Conservation (phyloP, 2,113 vertebrate genomes). For the Cyanistes caeruleus region DNA sequence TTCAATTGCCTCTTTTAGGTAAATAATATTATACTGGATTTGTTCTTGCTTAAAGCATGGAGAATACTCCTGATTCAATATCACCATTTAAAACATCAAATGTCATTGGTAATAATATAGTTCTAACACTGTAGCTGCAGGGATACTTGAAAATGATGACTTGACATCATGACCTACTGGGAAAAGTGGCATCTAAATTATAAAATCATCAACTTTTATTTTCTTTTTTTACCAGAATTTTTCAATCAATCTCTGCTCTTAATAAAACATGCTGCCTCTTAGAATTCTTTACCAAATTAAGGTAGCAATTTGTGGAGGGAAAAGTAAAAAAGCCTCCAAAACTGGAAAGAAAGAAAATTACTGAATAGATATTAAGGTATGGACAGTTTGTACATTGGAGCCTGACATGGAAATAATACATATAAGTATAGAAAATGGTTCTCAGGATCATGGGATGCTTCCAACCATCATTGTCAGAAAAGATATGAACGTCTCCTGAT, state of each 20-base stretch:
- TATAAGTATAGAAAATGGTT: background rate
- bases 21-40: background rate
- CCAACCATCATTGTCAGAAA: background rate
- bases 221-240: background rate
- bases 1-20: background rate
- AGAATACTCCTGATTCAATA: background rate
- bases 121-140: background rate
- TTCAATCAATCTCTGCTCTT: background rate
- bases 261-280: background rate
- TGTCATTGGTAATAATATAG: background rate
- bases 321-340: background rate
- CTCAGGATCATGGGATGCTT: background rate
- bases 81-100: background rate
- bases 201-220: background rate
- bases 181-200: background rate
- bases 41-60: background rate
- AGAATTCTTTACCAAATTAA: background rate
- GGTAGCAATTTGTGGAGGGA: background rate
- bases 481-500: background rate
- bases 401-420: fast-evolving
- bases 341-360: background rate
- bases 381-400: background rate
- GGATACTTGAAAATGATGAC: background rate
- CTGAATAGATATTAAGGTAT: background rate
- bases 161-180: background rate